These are phyloP conservation scores for Xylota segnis DNA, from an alignment of 2,888 invertebrate genomes.

Conservation along the genomic window DNA sequence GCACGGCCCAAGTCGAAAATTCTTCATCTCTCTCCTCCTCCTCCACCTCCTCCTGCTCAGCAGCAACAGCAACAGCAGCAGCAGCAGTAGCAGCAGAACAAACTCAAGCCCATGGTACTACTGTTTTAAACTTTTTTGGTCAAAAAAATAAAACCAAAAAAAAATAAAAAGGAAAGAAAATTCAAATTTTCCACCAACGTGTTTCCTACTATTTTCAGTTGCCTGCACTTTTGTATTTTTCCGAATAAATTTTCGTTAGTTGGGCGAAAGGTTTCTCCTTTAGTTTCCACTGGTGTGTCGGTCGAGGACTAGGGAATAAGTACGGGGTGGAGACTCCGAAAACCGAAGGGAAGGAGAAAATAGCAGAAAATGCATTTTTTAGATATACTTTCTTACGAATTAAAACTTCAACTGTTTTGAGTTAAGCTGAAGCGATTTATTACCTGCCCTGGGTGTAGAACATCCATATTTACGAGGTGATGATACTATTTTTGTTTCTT, in stretches of 20 bases:
- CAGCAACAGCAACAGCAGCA: too few relatives aligned
- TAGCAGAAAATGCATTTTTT: conserved; percentile 36
- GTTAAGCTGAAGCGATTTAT: conserved; percentile 57
- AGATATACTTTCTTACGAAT: conserved; percentile 50
- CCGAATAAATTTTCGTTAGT: conserved; percentile 66
- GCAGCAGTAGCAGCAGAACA: too few relatives aligned
- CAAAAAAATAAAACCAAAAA: conserved; percentile 12
- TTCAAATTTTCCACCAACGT: conserved; percentile 66
- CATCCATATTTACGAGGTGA: conserved; percentile 60
- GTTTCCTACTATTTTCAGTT: conserved; percentile 59
- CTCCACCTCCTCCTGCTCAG: too few relatives aligned
- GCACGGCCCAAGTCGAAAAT: conserved; percentile 48
- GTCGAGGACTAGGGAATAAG: background rate
- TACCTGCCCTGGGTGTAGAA: conserved; percentile 42
- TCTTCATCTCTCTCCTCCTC: conserved; percentile 11
- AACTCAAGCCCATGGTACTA: background rate
- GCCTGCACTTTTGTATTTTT: conserved; percentile 60
- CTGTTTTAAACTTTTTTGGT: conserved; percentile 41
- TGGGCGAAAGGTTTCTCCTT: conserved; percentile 31
- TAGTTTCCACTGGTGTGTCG: conserved; percentile 38
- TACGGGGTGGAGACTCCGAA: background rate
- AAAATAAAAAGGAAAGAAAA: conserved; percentile 17
- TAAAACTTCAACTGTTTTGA: conserved; percentile 57
- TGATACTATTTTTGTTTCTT: conserved; percentile 40
- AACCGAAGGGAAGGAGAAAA: too few relatives aligned